A percentile compares a stretch with the other conserved stretches of the same genome.
phyloP scores from a whole-genome alignment of 1,140 invertebrate genomes.

The Drosophila sechellia region DNA sequence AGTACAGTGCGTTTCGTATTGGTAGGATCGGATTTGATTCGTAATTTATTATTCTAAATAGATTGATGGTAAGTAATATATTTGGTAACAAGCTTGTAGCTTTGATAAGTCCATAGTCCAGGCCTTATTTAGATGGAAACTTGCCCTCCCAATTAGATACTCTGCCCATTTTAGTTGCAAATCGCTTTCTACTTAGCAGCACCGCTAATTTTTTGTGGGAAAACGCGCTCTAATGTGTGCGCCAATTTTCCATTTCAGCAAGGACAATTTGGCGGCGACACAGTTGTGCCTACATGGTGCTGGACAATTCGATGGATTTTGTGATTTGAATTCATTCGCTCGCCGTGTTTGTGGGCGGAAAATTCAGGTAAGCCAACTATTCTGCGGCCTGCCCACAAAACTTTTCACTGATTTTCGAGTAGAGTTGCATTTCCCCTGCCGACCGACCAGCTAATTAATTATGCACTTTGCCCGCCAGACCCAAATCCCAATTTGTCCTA shows the following conservation, averaged over 20 bases:
- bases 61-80: neutral
- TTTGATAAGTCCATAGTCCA: neutral
- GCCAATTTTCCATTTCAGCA: slow-evolving; percentile 46
- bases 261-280: slow-evolving; percentile 78
- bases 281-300: slow-evolving; percentile 73
- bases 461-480: slow-evolving; percentile 55
- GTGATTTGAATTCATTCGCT: slow-evolving; percentile 62
- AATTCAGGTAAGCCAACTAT: slow-evolving; percentile 60
- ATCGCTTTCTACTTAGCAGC: slow-evolving; percentile 5
- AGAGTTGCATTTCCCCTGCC: neutral
- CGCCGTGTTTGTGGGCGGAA: neutral
- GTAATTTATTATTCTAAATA: neutral
- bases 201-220: slow-evolving; percentile 4
- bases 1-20: slow-evolving; percentile 2
- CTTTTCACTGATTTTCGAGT: slow-evolving; percentile 34
- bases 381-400: slow-evolving; percentile 40
- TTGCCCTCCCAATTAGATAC: neutral
- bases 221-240: slow-evolving; percentile 37
- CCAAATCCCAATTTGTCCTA: slow-evolving; percentile 34
- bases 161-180: slow-evolving; percentile 4
- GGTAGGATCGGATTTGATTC: neutral
- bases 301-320: slow-evolving; percentile 82
- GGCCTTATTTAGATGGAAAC: neutral
- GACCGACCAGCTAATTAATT: slow-evolving; percentile 64
- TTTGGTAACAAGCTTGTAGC: neutral